phyloP scores from a whole-genome alignment of 2,113 vertebrate species.

The Osmerus mordax region DNA sequence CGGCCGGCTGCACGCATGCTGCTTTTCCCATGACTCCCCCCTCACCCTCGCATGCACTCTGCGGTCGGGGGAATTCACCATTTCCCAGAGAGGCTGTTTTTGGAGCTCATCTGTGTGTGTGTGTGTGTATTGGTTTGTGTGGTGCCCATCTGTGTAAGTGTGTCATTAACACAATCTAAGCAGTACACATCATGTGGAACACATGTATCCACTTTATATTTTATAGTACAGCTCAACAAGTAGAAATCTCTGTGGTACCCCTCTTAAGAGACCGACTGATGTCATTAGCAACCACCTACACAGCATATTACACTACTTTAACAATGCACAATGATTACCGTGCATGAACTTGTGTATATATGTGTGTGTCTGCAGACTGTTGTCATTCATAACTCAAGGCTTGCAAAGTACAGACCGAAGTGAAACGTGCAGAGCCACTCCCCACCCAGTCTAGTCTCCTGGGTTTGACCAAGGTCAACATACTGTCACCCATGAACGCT shows the following conservation, averaged over 20 bases:
- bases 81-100: constrained; percentile 74
- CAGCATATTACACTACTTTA: constrained; percentile 56
- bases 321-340: constrained; percentile 50
- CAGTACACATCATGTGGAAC: constrained; percentile 72
- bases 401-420: neutral
- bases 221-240: neutral
- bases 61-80: constrained; percentile 78
- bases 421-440: constrained; percentile 46
- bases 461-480: constrained; percentile 64
- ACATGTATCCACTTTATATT: constrained; percentile 67
- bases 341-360: neutral
- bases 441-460: constrained; percentile 48
- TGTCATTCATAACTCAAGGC: neutral
- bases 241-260: neutral
- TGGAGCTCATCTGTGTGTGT: constrained; percentile 61
- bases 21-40: constrained; percentile 70
- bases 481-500: constrained; percentile 56
- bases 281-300: constrained; percentile 40
- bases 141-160: constrained; percentile 49
- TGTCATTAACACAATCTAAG: constrained; percentile 60
- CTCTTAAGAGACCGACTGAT: constrained; percentile 9
- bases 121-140: constrained; percentile 23
- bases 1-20: constrained; percentile 53
- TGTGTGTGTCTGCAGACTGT: neutral
- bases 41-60: constrained; percentile 73